Base-by-base conservation (phyloP, 2,113 vertebrate genomes). In the Sceloporus tristichus region DNA sequence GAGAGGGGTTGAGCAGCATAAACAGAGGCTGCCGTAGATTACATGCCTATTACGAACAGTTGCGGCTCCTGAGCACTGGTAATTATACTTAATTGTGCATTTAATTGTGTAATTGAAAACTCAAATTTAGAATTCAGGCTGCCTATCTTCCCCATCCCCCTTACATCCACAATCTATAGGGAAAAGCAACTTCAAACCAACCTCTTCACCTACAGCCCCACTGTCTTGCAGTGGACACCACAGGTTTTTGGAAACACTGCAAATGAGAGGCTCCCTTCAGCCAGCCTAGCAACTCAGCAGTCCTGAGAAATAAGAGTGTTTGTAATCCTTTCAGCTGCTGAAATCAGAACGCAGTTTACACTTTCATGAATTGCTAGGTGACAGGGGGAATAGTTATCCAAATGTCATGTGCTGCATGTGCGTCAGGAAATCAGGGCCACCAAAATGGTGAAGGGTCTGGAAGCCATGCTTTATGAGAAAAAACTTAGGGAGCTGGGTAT, bases 31-130 rank as follows among this genome's bases (percentile, higher is more conserved):
- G 96, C 96, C 94, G 95, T 94, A 96, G 96, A 97, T 97, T 97
- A 97, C 95, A 91, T 85, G 94, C 96, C 96, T 94, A 96, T 97
- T 97, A 97, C 76, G 90, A 97, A 62, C 95, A 96, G 96, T 95
- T 94, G 91, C 90, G 81, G 96, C 96, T 96, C 96, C 94, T 88
- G 94, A 96, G 96, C 94, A 90, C 95, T 95, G 94, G 94, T 96
- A 97, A 97, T 97, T 97, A 97, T 87, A 95, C 90, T 96, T 97
- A 97, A 97, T 97, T 97, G 97, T 95, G 96, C 97, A 97, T 96
- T 97, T 97, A 97, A 97, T 97, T 97, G 96, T 95, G 94, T 97
- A 97, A 97, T 97, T 97, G 96, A 97, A 97, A 97, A 96, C 89
- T 94, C 95, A 93, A 95, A 93, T 87, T 83, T 93, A 94, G 93